Base-by-base conservation (phyloP, 30 jellyfish, hydroid and myxozoan species). In the Clytia hemisphaerica region DNA sequence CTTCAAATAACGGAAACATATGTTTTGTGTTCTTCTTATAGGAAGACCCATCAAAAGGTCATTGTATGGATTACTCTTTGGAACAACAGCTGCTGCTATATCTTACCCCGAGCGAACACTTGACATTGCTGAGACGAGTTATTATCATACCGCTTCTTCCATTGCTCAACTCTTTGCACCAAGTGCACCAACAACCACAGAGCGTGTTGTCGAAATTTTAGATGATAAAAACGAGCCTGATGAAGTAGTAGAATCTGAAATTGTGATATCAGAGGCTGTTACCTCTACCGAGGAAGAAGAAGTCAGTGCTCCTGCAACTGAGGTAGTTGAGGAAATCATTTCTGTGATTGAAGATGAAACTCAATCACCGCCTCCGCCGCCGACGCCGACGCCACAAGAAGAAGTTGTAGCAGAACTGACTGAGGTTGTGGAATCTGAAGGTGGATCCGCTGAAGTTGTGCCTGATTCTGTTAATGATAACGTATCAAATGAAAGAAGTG, bases 31-130 rank as follows among this genome's bases (percentile, higher is more conserved):
- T n/a, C 28, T 32, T n/a, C 45, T 26, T 2, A n/a, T 60, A 65
- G 78, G 78, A 0, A 67, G 78, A n/a, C 78, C 78, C 32, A 35
- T 65, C 37, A 65, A 65, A 65, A 45, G 78, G 34, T 33, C 63
- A n/a, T 65, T 65, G 0, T 65, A 65, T 28, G 71, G 37, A 26
- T 19, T 45, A n/a, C 33, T 45, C 25, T 65, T 65, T 45, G 78
- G 78, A 16, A 31, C 34, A 37, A 65, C 71, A 7, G 78, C 71
- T 6, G 16, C 78, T 35, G 67, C 78, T 4, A 45, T 65, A 10
- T 65, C 46, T 2, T 65, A 65, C 44, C 78, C 78, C 1, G 69
- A 65, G 4, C 78, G 78, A 10, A 31, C 78, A 19, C 5, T 37
- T 37, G 62, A 65, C 35, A 37, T 65, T 16, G 73, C 65, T 22